Evolutionary conservation across 2,888 invertebrate genomes (phyloP).

Genomic region (Acronicta psi): DNA sequence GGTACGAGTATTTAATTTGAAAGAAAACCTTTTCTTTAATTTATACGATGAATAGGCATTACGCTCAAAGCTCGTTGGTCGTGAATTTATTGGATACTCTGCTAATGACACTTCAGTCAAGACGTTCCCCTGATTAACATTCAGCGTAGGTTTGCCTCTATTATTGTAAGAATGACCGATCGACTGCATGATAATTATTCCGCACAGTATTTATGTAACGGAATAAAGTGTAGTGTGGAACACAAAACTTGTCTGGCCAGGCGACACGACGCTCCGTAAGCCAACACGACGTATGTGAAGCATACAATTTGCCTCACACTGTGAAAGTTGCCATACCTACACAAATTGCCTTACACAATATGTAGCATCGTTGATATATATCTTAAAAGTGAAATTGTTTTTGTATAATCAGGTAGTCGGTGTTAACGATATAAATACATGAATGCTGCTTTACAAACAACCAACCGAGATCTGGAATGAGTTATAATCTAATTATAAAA

Average conservation of each 20-base stretch:
- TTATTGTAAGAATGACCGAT: constrained; percentile 45
- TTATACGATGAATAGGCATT: neutral
- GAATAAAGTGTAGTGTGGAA: constrained; percentile 60
- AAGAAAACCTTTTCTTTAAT: no score
- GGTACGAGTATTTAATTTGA: no score
- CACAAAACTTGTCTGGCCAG: constrained; percentile 74
- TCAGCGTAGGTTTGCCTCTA: constrained; percentile 35
- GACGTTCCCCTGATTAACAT: constrained; percentile 37
- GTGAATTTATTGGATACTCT: constrained; percentile 17
- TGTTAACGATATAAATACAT: constrained; percentile 15
- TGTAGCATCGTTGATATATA: constrained; percentile 15
- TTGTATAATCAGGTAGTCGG: constrained; percentile 7
- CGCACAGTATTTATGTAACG: constrained; percentile 62
- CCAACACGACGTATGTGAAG: constrained; percentile 47
- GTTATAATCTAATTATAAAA: constrained; percentile 38
- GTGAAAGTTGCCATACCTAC: constrained; percentile 73
- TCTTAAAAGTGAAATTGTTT: constrained; percentile 27
- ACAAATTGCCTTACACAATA: constrained; percentile 45
- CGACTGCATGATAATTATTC: constrained; percentile 51
- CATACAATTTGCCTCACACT: constrained; percentile 66
- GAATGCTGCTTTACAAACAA: constrained; percentile 10
- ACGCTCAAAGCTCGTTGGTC: constrained; percentile 9
- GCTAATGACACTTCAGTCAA: constrained; percentile 18
- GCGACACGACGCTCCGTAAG: constrained; percentile 68
- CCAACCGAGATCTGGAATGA: constrained; percentile 13